Percentiles rank a stretch among this genome's conserved stretches.
Evolutionary conservation across 2,797 vertebrate species (phyloP).

Genomic region (Sebastes baramenuke): DNA sequence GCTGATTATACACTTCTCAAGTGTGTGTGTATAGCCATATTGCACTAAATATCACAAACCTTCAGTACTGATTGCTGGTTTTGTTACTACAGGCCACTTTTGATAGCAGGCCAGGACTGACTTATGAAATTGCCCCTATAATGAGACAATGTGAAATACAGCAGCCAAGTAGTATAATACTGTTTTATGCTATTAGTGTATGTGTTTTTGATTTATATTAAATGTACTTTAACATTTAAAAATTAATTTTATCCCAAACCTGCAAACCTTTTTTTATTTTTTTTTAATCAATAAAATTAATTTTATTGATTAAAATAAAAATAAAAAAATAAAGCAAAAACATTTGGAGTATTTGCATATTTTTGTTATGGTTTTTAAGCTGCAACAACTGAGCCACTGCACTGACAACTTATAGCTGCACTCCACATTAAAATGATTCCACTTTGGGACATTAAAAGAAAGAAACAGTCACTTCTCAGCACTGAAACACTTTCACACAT

Average conservation of each 20-base stretch:
- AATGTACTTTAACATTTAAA: neutral
- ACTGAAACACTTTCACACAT: neutral
- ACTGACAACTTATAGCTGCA: neutral
- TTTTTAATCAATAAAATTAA: neutral
- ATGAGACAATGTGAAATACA: neutral
- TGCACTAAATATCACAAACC: neutral
- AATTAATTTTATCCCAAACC: neutral
- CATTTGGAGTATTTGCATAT: neutral
- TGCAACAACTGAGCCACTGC: neutral
- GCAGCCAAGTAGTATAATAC: neutral
- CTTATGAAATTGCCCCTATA: neutral
- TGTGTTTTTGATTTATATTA: neutral
- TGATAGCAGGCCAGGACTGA: constrained; percentile 4
- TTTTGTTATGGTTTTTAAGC: neutral
- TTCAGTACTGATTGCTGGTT: neutral
- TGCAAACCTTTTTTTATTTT: too few relatives aligned
- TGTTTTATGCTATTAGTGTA: neutral
- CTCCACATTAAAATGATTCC: neutral
- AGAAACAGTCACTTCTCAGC: neutral
- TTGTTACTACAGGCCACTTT: neutral
- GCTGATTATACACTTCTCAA: neutral
- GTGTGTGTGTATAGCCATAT: neutral
- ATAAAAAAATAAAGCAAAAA: neutral
- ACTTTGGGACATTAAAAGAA: neutral
- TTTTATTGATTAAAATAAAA: neutral